These are phyloP conservation scores for Cydia amplana DNA, from an alignment of 1,140 invertebrate genomes.

Conservation along the genomic window DNA sequence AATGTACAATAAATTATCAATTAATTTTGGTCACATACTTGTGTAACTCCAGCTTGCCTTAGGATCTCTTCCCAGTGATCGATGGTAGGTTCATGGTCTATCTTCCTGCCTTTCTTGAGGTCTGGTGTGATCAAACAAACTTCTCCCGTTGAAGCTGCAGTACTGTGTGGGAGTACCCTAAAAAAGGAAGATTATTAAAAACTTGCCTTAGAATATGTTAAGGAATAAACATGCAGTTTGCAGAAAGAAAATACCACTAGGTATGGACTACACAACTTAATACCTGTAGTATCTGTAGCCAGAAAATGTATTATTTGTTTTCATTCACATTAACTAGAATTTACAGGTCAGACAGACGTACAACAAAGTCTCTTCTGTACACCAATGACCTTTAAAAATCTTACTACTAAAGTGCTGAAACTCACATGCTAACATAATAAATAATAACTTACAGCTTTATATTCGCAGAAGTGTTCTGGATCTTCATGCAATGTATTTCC, in stretches of 20 bases:
- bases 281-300: too few species aligned
- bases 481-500: conserved; percentile 70
- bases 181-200: conserved; percentile 37
- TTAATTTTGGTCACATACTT: conserved; percentile 63
- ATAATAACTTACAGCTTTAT: conserved; percentile 62
- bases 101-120: conserved; percentile 76
- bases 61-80: conserved; percentile 81
- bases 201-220: neutral
- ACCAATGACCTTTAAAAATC: too few species aligned
- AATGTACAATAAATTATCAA: neutral
- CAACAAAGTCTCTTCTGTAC: neutral
- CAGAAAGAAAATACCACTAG: too few species aligned
- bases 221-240: neutral
- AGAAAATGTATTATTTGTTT: too few species aligned
- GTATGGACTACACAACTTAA: too few species aligned
- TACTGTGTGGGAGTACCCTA: conserved; percentile 67
- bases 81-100: conserved; percentile 82
- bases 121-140: conserved; percentile 80
- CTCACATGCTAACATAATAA: neutral
- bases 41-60: conserved; percentile 71
- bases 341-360: too few species aligned
- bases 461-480: conserved; percentile 60
- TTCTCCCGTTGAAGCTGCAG: conserved; percentile 71
- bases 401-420: neutral
- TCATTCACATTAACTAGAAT: too few species aligned